Percentiles rank a stretch among this genome's conserved stretches.
These are phyloP conservation scores for Drosophila quinaria DNA, from an alignment of 2,888 invertebrate species.

Conservation along the genomic window DNA sequence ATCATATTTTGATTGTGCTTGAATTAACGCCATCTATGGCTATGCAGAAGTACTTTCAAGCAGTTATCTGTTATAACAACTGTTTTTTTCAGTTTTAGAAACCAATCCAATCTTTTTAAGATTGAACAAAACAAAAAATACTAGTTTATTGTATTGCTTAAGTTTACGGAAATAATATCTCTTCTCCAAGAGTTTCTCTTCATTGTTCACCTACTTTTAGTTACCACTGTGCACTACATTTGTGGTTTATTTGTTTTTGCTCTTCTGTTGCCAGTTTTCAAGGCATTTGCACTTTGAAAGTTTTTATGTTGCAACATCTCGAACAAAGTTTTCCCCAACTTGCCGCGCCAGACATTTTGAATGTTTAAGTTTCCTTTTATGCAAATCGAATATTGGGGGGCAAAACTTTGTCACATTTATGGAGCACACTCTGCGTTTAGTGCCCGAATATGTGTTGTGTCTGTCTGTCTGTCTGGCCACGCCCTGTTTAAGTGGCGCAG, in stretches of 20 bases:
- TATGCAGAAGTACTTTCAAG: not conserved
- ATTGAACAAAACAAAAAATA: not conserved
- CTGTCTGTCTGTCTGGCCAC: constrained; percentile 6
- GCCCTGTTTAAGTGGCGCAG: constrained; percentile 44
- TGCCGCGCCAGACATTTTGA: constrained; percentile 17
- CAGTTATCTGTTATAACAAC: not conserved
- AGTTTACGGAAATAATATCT: constrained; percentile 1
- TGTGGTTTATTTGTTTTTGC: constrained; percentile 10
- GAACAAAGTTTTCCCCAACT: constrained; percentile 16
- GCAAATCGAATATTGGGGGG: constrained; percentile 51
- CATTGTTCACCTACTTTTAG: constrained; percentile 10
- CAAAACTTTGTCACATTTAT: constrained; percentile 39
- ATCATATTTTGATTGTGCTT: not conserved
- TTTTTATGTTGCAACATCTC: constrained; percentile 37
- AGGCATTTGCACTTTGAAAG: constrained; percentile 23
- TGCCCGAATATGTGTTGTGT: constrained; percentile 10
- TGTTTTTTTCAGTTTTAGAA: not conserved
- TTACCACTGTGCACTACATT: constrained; percentile 27
- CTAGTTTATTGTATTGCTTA: not conserved
- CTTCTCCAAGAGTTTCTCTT: not conserved
- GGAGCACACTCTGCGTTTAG: constrained; percentile 38
- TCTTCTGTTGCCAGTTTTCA: constrained; percentile 18
- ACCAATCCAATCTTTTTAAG: not conserved
- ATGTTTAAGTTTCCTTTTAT: constrained; percentile 32
- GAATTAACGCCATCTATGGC: not conserved